Base-by-base conservation (phyloP, 2,797 vertebrate species). In the Trematomus bernacchii region DNA sequence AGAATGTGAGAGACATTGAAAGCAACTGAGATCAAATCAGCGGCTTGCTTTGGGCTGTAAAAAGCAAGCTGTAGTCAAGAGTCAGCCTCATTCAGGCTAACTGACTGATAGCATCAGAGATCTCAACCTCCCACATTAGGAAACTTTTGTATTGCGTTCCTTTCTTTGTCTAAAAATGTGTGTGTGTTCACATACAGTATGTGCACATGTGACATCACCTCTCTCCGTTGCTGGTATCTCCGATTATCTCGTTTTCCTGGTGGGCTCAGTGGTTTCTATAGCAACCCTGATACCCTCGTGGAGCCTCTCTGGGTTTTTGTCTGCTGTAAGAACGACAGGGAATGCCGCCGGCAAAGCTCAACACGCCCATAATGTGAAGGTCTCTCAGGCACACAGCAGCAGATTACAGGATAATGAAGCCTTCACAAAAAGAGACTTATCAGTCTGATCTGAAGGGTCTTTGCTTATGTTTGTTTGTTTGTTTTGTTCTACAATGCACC, bases 261-360 rank as follows among this genome's bases (percentile, higher is more conserved):
- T 81, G 83, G 82, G 84, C 77, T 86, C 72, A 2, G 48, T 48
- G 76, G 93, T 92, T 92, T 85, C 90, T 76, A 92, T 92, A 80
- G 91, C 85, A 92, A 92, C 90, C 71, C 51, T 27, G 46, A 67
- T 61, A 65, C 79, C 82, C 81, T 77, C 64, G 44, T 65, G 81
- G 64, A 82, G 79, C 70, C 27, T 79, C 79, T 77, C 62, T 65
- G 54, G 75, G 61, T 82, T 82, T 81, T 64, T 63, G 53, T 68
- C 40, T 40, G 69, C 79, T 82, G 43, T 71, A 63, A 68, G 57
- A 82, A 73, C 37, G 54, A 61, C 74, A 40, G 72, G 65, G 74
- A 89, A 68, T 21, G 68, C 83, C 47, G n/a, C 23, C 3, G 37
- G 72, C 75, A 74, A 85, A 61, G 86, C 75, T 82, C 73, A 76